Base-by-base conservation (phyloP, 2,888 invertebrate species). In the Operophtera brumata region DNA sequence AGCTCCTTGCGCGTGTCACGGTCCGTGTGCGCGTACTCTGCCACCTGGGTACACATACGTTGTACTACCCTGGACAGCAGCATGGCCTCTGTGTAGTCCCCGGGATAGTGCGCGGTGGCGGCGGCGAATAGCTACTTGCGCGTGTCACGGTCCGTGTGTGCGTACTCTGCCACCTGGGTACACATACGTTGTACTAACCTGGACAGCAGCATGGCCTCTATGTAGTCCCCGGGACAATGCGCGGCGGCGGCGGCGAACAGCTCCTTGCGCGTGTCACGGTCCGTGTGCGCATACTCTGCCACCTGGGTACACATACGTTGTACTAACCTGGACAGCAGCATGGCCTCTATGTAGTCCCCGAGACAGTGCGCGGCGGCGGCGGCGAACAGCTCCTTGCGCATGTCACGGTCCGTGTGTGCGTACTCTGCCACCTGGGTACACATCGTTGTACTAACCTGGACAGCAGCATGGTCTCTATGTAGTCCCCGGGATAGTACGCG, bases 211-310 rank as follows among this genome's bases (percentile, higher is more conserved):
- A 82, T 67, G 1, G 65, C 57, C 37, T 78, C 76, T 0, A 85
- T 69, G 0, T 41, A n/a, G 0, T 32, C 47, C 0, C 67, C 54
- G 0, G 53, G 34, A 32, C 72, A 70, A 69, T 64, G 59, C 41
- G 82, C 56, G 32, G 70, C 63, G 7, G n/a, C n/a, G n/a, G 86
- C 84, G 6, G 85, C 85, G 20, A 73, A 69, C 50, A 85, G 70
- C 0, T 66, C 61, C 6, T 76, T 57, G 5, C 84, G 64, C 8
- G 77, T 67, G 51, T 45, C 39, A 10, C 73, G 47, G 69, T 80
- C 80, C 47, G 82, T 77, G 59, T 70, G 75, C 57, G 78, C 73
- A 0, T 45, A 43, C 14, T 40, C 11, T 54, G 82, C 74, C 58
- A 78, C 75, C 57, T 57, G n/a, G n/a, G n/a, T n/a, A 30, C 35